A percentile compares a stretch with the other conserved stretches of the same genome.
Conservation (phyloP, 2,797 vertebrate genomes). For the Gadopsis bispinosus region DNA sequence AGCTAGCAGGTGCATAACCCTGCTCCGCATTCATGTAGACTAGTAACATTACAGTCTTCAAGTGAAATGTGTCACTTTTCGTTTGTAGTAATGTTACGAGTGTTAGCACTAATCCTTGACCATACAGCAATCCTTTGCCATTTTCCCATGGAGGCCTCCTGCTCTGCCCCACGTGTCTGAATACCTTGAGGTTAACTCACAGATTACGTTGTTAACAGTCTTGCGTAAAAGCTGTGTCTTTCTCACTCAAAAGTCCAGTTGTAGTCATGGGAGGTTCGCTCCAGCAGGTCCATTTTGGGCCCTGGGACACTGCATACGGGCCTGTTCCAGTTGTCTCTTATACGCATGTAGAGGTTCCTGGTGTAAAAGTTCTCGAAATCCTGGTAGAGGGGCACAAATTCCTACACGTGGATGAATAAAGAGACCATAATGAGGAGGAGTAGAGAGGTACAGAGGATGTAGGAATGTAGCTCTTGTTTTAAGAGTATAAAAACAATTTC, state of each 20-base stretch:
- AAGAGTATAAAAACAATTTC: neutral
- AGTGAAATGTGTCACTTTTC: neutral
- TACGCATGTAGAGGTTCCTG: slow-evolving; percentile 95
- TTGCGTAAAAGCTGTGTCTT: neutral
- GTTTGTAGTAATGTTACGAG: slow-evolving; percentile 1
- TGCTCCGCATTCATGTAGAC: neutral
- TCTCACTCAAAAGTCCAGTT: slow-evolving; percentile 97
- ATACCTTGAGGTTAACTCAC: neutral
- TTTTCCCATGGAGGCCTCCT: neutral
- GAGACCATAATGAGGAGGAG: neutral
- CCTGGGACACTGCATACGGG: slow-evolving; percentile 94
- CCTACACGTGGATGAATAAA: slow-evolving; percentile 76
- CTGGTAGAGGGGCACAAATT: slow-evolving; percentile 96
- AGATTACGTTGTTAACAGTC: slow-evolving; percentile 1
- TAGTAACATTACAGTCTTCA: neutral
- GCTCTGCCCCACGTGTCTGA: neutral
- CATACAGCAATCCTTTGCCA: neutral
- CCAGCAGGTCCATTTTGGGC: slow-evolving; percentile 92
- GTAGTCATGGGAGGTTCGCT: slow-evolving; percentile 89
- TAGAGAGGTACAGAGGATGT: neutral
- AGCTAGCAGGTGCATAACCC: neutral
- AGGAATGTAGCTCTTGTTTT: neutral
- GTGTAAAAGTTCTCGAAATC: slow-evolving; percentile 97
- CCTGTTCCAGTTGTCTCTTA: slow-evolving; percentile 94
- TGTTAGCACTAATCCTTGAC: slow-evolving; percentile 6